phyloP scores from a whole-genome alignment of 2,888 invertebrate genomes.

The Drosophila aldrichi region DNA sequence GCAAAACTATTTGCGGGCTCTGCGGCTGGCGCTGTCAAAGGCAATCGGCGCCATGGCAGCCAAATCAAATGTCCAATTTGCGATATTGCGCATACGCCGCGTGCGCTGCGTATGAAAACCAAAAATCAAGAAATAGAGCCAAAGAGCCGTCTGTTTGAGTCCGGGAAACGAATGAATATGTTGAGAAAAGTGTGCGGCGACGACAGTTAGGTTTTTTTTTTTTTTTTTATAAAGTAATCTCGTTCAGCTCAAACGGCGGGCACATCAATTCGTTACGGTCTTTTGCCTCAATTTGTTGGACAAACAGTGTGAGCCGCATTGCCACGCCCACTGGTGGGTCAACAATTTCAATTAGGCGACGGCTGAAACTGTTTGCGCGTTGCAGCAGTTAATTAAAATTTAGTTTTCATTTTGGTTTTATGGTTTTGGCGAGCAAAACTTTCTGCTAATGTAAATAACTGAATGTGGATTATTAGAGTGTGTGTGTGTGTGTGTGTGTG shows the following conservation, averaged over 20 bases:
- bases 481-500: slow-evolving; percentile 21
- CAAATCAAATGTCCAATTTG: slow-evolving; percentile 81
- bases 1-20: slow-evolving; percentile 53
- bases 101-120: slow-evolving; percentile 22
- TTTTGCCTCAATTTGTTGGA: slow-evolving; percentile 31
- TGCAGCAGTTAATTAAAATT: slow-evolving; percentile 74
- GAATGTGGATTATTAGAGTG: slow-evolving; percentile 14
- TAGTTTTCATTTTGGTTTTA: slow-evolving; percentile 65
- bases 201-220: background rate
- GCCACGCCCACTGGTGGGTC: slow-evolving; percentile 28
- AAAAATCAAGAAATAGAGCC: slow-evolving; percentile 1
- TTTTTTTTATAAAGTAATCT: slow-evolving; percentile 36
- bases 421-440: slow-evolving; percentile 27
- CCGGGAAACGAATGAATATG: slow-evolving; percentile 15
- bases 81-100: slow-evolving; percentile 73
- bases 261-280: slow-evolving; percentile 3
- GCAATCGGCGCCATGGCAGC: slow-evolving; percentile 54
- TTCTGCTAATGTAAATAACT: slow-evolving; percentile 13
- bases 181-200: slow-evolving; percentile 14
- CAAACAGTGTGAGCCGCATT: slow-evolving; percentile 13
- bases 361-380: slow-evolving; percentile 21
- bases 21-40: slow-evolving; percentile 61
- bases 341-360: slow-evolving; percentile 49
- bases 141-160: background rate
- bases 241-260: slow-evolving; percentile 6